phyloP scores from a whole-genome alignment of 2,888 invertebrate species.

The Calameuta filiformis region DNA sequence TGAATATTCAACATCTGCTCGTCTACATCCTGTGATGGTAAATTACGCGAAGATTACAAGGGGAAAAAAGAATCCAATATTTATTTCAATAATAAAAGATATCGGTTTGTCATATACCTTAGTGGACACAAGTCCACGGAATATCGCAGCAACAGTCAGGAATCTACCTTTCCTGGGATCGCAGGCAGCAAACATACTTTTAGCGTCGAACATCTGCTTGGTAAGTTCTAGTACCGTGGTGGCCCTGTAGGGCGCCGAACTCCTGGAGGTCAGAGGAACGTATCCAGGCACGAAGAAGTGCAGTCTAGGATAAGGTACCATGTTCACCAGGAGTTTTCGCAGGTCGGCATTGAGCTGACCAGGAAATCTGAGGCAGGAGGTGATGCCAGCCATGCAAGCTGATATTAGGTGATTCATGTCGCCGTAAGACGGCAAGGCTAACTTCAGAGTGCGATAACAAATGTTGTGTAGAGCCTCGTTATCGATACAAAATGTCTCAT shows the following conservation, averaged over 20 bases:
- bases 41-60: not conserved
- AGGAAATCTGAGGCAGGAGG: conserved; percentile 91
- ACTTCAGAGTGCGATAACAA: conserved; percentile 89
- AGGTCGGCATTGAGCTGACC: conserved; percentile 95
- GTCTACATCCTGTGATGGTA: conserved; percentile 69
- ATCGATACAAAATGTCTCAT: conserved; percentile 92
- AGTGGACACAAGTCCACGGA: conserved; percentile 79
- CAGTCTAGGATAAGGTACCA: conserved; percentile 94
- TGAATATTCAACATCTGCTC: conserved; percentile 79
- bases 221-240: conserved; percentile 81
- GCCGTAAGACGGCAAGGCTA: conserved; percentile 90
- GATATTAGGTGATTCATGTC: conserved; percentile 93
- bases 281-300: conserved; percentile 92
- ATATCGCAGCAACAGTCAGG: conserved; percentile 78
- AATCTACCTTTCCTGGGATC: conserved; percentile 80
- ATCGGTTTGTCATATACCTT: conserved; percentile 66
- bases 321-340: conserved; percentile 92
- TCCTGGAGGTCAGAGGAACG: conserved; percentile 80
- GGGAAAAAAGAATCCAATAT: not conserved
- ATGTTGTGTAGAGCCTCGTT: conserved; percentile 94
- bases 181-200: conserved; percentile 84
- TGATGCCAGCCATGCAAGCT: conserved; percentile 88
- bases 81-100: conserved; percentile 14
- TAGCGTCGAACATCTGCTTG: conserved; percentile 82
- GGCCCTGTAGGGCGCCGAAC: conserved; percentile 76